phyloP scores from a whole-genome alignment of 2,888 invertebrate genomes.

The Xestobium rufovillosum region DNA sequence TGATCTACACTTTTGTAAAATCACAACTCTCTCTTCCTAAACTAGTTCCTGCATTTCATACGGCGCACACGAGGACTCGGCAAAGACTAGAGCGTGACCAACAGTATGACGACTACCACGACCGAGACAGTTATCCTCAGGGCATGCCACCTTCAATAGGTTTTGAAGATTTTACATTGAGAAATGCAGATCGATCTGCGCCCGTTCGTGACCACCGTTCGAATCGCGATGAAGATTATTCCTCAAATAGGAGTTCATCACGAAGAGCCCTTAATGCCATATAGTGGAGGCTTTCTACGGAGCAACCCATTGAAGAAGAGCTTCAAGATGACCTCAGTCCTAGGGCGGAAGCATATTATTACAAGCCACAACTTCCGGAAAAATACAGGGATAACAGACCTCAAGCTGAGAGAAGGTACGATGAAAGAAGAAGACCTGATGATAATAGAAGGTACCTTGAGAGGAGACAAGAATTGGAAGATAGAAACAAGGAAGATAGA shows the following conservation, averaged over 20 bases:
- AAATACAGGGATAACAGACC: slow-evolving; percentile 36
- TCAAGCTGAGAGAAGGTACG: slow-evolving; percentile 18
- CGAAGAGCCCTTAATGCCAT: slow-evolving; percentile 68
- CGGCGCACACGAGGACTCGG: slow-evolving; percentile 43
- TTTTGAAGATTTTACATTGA: slow-evolving; percentile 38
- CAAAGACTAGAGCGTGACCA: slow-evolving; percentile 46
- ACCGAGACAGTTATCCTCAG: slow-evolving; percentile 32
- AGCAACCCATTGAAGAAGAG: slow-evolving; percentile 45
- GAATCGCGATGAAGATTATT: slow-evolving; percentile 39
- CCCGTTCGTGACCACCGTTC: slow-evolving; percentile 34
- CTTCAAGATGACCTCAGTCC: slow-evolving; percentile 40
- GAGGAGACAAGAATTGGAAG: slow-evolving; percentile 24
- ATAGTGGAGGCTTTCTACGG: slow-evolving; percentile 52
- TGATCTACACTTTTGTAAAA: neutral
- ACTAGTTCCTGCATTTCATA: slow-evolving; percentile 43
- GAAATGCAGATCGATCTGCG: slow-evolving; percentile 32
- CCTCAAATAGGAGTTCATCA: slow-evolving; percentile 52
- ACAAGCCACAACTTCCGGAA: slow-evolving; percentile 40
- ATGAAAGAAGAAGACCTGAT: slow-evolving; percentile 19
- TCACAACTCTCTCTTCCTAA: neutral
- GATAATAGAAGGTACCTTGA: slow-evolving; percentile 20
- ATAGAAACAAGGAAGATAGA: slow-evolving; percentile 15
- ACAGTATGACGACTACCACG: slow-evolving; percentile 50
- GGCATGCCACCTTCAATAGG: slow-evolving; percentile 36
- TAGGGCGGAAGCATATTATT: slow-evolving; percentile 33